Conservation (phyloP, 2,888 invertebrate genomes). For the Busseola fusca region DNA sequence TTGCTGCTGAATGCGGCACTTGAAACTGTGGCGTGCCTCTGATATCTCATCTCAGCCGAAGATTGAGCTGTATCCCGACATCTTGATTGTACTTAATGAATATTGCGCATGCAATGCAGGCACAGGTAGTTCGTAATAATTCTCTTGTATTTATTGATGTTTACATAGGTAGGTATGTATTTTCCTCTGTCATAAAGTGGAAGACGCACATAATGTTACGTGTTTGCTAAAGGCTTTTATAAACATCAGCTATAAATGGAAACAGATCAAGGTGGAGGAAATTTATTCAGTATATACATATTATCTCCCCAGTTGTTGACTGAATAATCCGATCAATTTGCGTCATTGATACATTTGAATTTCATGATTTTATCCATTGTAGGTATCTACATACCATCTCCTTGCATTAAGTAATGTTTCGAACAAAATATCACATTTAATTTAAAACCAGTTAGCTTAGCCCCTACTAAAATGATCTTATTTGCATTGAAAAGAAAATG, state of each 20-base stretch:
- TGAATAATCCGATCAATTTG: constrained; percentile 77
- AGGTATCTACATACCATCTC: constrained; percentile 17
- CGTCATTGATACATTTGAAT: constrained; percentile 75
- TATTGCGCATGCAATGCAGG: constrained; percentile 1
- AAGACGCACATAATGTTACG: constrained; percentile 54
- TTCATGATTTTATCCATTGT: constrained; percentile 63
- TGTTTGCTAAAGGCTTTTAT: constrained; percentile 49
- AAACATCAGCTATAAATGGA: constrained; percentile 69
- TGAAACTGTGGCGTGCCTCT: not conserved
- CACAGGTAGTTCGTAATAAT: constrained; percentile 10
- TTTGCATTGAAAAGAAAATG: constrained; percentile 53
- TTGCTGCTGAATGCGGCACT: not conserved
- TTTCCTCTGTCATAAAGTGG: constrained; percentile 55
- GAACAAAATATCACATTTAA: constrained; percentile 20
- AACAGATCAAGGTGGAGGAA: constrained; percentile 78
- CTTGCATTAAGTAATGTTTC: constrained; percentile 24
- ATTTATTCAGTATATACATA: constrained; percentile 72
- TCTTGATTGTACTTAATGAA: not conserved
- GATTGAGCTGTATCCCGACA: not conserved
- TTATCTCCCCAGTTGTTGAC: constrained; percentile 72
- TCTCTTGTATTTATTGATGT: constrained; percentile 40
- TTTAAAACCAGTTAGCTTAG: constrained; percentile 20
- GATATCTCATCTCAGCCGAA: not conserved
- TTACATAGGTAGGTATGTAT: constrained; percentile 48
- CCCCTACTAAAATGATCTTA: constrained; percentile 13